phyloP scores from a whole-genome alignment of 1,140 invertebrate genomes.

The Adelges cooleyi region DNA sequence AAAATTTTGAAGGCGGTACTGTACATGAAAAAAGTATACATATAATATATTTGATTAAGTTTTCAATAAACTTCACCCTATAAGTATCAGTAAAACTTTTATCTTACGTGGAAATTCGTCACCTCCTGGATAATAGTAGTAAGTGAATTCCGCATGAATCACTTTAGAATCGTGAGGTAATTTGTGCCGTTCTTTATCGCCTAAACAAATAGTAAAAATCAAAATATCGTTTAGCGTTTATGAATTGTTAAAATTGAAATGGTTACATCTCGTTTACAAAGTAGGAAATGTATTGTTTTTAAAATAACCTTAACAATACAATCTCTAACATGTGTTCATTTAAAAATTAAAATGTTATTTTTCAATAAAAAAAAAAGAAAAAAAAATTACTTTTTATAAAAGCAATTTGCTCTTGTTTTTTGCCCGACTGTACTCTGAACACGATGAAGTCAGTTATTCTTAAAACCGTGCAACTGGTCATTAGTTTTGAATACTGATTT shows the following conservation, averaged over 20 bases:
- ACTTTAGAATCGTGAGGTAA: constrained; percentile 79
- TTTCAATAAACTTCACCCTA: not conserved
- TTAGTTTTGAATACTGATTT: constrained; percentile 67
- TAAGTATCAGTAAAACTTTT: not conserved
- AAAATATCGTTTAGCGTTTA: not conserved
- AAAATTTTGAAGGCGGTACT: constrained; percentile 88
- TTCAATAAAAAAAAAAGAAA: too few relatives aligned
- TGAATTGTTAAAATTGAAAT: too few relatives aligned
- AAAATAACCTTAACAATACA: too few relatives aligned
- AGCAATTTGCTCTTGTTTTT: constrained; percentile 39
- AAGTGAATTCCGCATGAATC: constrained; percentile 88
- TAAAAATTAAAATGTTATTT: too few relatives aligned
- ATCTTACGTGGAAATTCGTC: constrained; percentile 75
- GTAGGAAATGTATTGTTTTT: too few relatives aligned
- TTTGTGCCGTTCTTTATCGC: constrained; percentile 69
- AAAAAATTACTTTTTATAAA: constrained; percentile 63
- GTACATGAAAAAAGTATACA: constrained; percentile 36
- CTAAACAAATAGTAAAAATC: constrained; percentile 42
- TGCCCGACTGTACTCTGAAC: constrained; percentile 63
- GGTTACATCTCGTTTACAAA: too few relatives aligned
- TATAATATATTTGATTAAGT: not conserved
- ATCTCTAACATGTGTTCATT: too few relatives aligned
- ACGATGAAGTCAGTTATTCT: constrained; percentile 79
- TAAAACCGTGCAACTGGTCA: constrained; percentile 82
- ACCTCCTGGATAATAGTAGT: constrained; percentile 93